Evolutionary conservation across 1,140 invertebrate species (phyloP), one percentile per base, ranked within the genome.

Genomic region (Neodiprion fabricii): DNA sequence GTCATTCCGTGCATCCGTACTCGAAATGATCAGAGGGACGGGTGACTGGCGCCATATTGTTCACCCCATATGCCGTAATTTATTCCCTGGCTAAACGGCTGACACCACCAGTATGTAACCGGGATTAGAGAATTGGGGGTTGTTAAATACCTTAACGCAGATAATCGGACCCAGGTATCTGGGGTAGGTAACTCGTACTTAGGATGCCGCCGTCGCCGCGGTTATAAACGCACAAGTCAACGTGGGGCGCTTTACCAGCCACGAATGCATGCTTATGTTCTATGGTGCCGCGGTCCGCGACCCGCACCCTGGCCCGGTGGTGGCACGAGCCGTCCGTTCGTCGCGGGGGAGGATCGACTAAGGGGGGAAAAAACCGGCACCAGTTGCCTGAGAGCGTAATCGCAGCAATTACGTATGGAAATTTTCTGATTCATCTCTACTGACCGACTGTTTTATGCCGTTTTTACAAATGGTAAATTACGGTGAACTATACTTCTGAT

Each of bases 331-430:
- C 53, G 28, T 40, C 11, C 53, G 9, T 61, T 61, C 53, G 0
- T 61, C 53, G 53, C 53, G 53, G 53, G 53, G 53, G 53, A 14
- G 11, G 28, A 40, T 40, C 28, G 28, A 5, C 28, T 40, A 40
- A 40, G 28, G 28, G 53, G 74, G 76, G 70, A 47, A 72, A 74
- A 73, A 66, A 77, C 74, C 74, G 76, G 79, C 80, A 84, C 80
- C 86, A 87, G 85, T 87, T 87, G 84, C 79, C 76, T 80, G 79
- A 79, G 70, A 75, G 79, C 76, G 80, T 86, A 86, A 87, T 87
- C 82, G 83, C 76, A 76, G 79, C 83, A 87, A 88, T 87, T 87
- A 87, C 82, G 78, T 84, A 87, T 87, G 86, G 81, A 87, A 87
- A 88, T 87, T 84, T 40, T 78, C 81, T 84, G 85, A 87, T 87